Evolutionary conservation across 2,888 invertebrate genomes (phyloP), one percentile per base, ranked within the genome.

Genomic region (Drosophila ezoana): DNA sequence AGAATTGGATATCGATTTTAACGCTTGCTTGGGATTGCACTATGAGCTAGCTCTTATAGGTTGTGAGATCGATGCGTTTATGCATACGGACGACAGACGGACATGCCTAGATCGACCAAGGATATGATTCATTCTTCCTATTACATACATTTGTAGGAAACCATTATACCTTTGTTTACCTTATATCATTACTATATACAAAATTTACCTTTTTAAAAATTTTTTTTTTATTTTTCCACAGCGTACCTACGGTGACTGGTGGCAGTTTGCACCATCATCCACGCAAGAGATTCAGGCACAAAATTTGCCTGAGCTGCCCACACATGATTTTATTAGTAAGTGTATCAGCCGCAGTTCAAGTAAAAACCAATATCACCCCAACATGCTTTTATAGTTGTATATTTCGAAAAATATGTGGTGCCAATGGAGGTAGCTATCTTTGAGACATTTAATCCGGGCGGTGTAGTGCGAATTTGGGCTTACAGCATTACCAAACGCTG

Each of bases 391-490:
- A 63, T 76, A 91, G 92, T 92, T 51, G 76, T 92, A 11, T 85
- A 86, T 59, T 92, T 92, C 61, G 92, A 92, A 72, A 90, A 92
- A 65, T 91, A 88, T 68, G 91, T 92, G 3, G 82, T 92, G 69
- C 92, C 92, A 0, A 89, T 90, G 11, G 89, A 91, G 64, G 94
- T 97, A 59, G 94, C 94, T 1, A 94, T 97, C 67, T 97, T 95
- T 90, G 97, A 97, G 93, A 97, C 96, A 0, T 97, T 96, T 86
- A 97, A 97, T 91, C 97, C 97, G 0, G 97, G 97, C 23, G 96
- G 96, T 3, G 93, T 97, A 37, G 95, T 97, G 16, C 94, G 96
- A 71, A 95, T 97, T 66, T 97, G 96, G 96, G 96, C 96, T 0
- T 92, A 93, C 75, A 91, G 90, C 18, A 88, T 91, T 48, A 89